Base-by-base conservation (phyloP, 1,140 invertebrate species). In the Cardiocondyla obscurior region DNA sequence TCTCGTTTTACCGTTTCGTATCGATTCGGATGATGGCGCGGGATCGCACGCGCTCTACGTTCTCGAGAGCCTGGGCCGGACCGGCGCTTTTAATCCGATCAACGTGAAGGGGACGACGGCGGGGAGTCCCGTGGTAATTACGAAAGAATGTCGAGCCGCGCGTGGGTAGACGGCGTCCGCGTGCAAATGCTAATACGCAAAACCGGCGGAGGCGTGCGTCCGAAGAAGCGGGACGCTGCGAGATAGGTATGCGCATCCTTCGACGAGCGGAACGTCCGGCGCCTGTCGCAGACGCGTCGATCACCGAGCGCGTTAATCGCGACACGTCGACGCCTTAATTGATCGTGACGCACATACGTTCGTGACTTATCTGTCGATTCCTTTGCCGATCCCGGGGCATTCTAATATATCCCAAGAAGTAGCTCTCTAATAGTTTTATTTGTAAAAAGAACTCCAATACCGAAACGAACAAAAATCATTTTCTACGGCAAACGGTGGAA, bases 121-220 rank as follows among this genome's bases (percentile, higher is more conserved):
- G n/a, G 33, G 4, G 0, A 22, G 19, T 46, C 65, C 25, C 55
- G 28, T 10, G 5, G 53, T 69, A 46, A 64, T 58, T 82, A 55
- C 69, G 49, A 16, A 74, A 33, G 67, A 42, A 6, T n/a, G n/a
- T n/a, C 22, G 42, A 42, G 25, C 16, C 58, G 73, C 16, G 46
- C 33, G 33, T 62, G 44, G 25, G 39, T 19, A 72, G 51, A 28
- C n/a, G 12, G 12, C 16, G 58, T 57, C n/a, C 74, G 42, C 60
- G 60, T 46, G n/a, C 65, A 77, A 62, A 65, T 77, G 44, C 55
- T 67, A 77, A 77, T 77, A 33, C 67, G 49, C 14, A 49, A 53
- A 53, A 36, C 36, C 28, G 19, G 12, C 30, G 30, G 19, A 77
- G 19, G 28, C 14, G 46, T 39, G 58, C 25, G 19, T n/a, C n/a